These are phyloP conservation scores for Mormyrus proboscirostris DNA, from an alignment of 2,797 vertebrate genomes.

Conservation along the genomic window DNA sequence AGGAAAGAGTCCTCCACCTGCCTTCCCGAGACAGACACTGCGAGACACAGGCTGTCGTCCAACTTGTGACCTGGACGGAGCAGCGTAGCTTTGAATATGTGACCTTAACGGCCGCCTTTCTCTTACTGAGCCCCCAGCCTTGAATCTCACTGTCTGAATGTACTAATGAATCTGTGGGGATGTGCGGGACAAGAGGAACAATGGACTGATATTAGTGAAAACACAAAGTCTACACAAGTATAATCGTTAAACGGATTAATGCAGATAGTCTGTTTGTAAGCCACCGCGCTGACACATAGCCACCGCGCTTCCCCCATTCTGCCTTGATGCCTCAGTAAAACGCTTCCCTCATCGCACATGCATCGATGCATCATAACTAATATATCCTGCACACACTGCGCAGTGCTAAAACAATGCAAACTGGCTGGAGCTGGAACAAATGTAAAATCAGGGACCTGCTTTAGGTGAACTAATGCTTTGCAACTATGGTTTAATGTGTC, in stretches of 20 bases:
- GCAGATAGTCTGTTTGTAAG: slow-evolving; percentile 54
- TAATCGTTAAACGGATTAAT: slow-evolving; percentile 51
- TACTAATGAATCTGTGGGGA: slow-evolving; percentile 44
- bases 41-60: slow-evolving; percentile 89
- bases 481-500: slow-evolving; percentile 62
- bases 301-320: slow-evolving; percentile 46
- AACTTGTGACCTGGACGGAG: slow-evolving; percentile 86
- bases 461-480: slow-evolving; percentile 65
- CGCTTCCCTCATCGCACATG: slow-evolving; percentile 64
- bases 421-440: slow-evolving; percentile 65
- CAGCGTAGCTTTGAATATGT: background rate
- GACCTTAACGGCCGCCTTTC: background rate
- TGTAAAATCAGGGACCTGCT: slow-evolving; percentile 69
- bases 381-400: slow-evolving; percentile 62
- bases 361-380: slow-evolving; percentile 51
- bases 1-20: slow-evolving; percentile 79
- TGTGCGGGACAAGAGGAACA: slow-evolving; percentile 52
- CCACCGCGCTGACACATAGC: slow-evolving; percentile 53
- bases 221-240: slow-evolving; percentile 48
- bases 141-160: slow-evolving; percentile 47
- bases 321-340: slow-evolving; percentile 62
- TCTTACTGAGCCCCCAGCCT: slow-evolving; percentile 44
- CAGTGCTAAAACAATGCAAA: slow-evolving; percentile 70
- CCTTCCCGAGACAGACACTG: slow-evolving; percentile 81
- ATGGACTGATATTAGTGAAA: slow-evolving; percentile 49